Conservation (phyloP, 2,888 invertebrate genomes). For the Mantis religiosa region DNA sequence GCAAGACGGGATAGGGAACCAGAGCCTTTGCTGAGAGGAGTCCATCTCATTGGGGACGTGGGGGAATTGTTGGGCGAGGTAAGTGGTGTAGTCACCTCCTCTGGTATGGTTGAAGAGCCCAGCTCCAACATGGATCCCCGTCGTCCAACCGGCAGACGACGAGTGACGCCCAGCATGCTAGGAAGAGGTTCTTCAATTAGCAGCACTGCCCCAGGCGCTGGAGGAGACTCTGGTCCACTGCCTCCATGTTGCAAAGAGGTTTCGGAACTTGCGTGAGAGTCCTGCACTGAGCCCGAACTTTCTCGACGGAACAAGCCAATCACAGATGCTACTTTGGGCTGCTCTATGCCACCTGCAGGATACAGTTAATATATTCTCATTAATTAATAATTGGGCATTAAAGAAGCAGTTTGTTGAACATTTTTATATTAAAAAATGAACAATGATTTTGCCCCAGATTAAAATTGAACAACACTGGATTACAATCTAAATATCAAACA, state of each 20-base stretch:
- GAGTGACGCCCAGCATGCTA: slow-evolving; percentile 41
- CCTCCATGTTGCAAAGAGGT: slow-evolving; percentile 36
- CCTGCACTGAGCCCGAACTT: slow-evolving; percentile 69
- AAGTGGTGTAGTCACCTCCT: slow-evolving; percentile 50
- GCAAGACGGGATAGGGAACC: background rate
- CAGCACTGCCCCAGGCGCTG: slow-evolving; percentile 50
- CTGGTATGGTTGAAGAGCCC: slow-evolving; percentile 59
- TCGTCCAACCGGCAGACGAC: slow-evolving; percentile 62
- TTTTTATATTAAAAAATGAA: no score
- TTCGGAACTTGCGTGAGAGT: slow-evolving; percentile 41
- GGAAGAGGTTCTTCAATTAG: slow-evolving; percentile 53
- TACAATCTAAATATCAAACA: no score
- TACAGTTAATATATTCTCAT: background rate
- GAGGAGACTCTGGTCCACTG: slow-evolving; percentile 42
- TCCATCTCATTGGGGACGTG: background rate
- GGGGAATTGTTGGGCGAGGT: slow-evolving; percentile 38
- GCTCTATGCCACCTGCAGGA: slow-evolving; percentile 74
- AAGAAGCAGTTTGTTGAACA: no score
- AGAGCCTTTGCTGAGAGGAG: slow-evolving; percentile 4
- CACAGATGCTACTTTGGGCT: slow-evolving; percentile 80
- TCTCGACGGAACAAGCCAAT: slow-evolving; percentile 85
- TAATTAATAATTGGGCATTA: no score
- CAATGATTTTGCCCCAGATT: no score
- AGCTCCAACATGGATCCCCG: slow-evolving; percentile 80
- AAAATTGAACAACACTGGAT: no score